Base-by-base conservation (phyloP, 2,888 invertebrate genomes). In the Merodon equestris region DNA sequence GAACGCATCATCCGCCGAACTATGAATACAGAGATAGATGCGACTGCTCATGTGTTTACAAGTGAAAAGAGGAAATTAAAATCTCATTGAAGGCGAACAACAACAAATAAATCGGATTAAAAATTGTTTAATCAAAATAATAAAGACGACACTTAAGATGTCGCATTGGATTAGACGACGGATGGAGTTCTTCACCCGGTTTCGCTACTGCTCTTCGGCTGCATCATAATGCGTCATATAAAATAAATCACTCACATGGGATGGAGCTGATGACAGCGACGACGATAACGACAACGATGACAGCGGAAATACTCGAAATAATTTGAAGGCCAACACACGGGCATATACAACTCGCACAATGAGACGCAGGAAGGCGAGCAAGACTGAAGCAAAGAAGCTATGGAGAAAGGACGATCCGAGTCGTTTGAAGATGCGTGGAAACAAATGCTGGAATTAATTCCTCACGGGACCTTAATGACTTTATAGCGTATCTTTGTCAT, bases 101-200 rank as follows among this genome's bases (percentile, higher is more conserved):
- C 82, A 79, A 79, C 68, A 54, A 50, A 82, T 70, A 83, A 83
- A 82, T 81, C 79, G 82, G 83, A 83, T 83, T 83, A 82, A 81
- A 82, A 81, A 81, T 82, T 79, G 74, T 79, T 83, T 83, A 83
- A 83, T 83, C 83, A 81, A 82, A 83, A 83, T 83, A 83, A 83
- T 82, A 82, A 83, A 82, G 79, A 58, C 81, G 76, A 83, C 83
- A 83, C 82, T 83, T 82, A 82, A 83, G 81, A 81, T 83, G 83
- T 81, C 83, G 83, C 75, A 74, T 82, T 67, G 82, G 81, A 83
- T 83, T 83, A 83, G 81, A 60, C 40, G 51, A 40, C 19, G 54
- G 15, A n/a, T 56, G 48, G 15, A 47, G 34, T 40, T 48, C 19
- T 42, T 13, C 67, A 34, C 2, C 45, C 13, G 45, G 56, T 45